Percentiles rank a stretch among this genome's conserved stretches.
phyloP scores from a whole-genome alignment of 2,888 invertebrate species.

The Orthonychiurus folsomi region DNA sequence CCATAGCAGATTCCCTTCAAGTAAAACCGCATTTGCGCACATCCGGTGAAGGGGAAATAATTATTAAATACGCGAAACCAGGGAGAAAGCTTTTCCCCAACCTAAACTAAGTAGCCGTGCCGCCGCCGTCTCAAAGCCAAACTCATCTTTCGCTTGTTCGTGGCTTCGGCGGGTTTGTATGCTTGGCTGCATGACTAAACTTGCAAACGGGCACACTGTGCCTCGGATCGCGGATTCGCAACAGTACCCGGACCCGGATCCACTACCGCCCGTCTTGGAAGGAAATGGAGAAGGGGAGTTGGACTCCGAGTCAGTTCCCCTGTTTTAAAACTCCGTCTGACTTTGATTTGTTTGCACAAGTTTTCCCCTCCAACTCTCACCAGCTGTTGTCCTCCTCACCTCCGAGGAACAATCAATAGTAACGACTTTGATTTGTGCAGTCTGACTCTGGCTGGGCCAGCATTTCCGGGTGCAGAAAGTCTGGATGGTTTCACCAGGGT shows the following conservation, averaged over 20 bases:
- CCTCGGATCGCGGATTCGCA: too few relatives aligned
- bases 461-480: background rate
- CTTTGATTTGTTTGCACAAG: background rate
- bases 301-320: background rate
- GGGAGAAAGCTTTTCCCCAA: too few relatives aligned
- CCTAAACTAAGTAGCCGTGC: too few relatives aligned
- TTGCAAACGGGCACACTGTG: too few relatives aligned
- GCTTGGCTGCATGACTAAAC: too few relatives aligned
- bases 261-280: too few relatives aligned
- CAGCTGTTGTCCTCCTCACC: conserved; percentile 1
- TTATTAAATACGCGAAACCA: background rate
- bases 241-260: too few relatives aligned
- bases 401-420: conserved; percentile 1
- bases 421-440: conserved; percentile 1
- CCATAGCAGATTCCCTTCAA: too few relatives aligned
- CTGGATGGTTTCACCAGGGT: too few relatives aligned
- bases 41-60: background rate
- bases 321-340: background rate
- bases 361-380: background rate
- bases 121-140: too few relatives aligned
- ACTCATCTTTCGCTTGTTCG: too few relatives aligned
- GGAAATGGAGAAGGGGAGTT: background rate
- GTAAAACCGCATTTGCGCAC: background rate
- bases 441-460: background rate
- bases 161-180: too few relatives aligned